A percentile compares a stretch with the other conserved stretches of the same genome.
Conservation (phyloP, 2,888 invertebrate species). For the Trissonchulus latispiculum region DNA sequence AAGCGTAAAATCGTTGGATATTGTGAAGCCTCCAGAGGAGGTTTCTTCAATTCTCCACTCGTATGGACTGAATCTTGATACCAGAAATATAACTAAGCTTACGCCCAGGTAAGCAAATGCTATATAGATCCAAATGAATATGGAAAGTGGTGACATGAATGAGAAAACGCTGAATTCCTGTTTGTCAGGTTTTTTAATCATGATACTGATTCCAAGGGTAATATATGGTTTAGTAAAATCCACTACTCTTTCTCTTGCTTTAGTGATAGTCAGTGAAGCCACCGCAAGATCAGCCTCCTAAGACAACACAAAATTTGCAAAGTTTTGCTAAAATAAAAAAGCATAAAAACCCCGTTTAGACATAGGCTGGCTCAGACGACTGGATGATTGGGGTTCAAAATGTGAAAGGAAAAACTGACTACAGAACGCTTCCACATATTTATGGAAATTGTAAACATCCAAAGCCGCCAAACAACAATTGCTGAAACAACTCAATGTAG, state of each 20-base stretch:
- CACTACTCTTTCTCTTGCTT: conserved; percentile 80
- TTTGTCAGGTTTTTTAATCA: conserved; percentile 71
- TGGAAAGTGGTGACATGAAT: conserved; percentile 87
- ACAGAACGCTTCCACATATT: too few relatives aligned
- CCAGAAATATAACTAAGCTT: conserved; percentile 19
- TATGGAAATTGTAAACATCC: too few relatives aligned
- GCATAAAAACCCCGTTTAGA: too few relatives aligned
- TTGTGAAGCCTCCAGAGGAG: conserved; percentile 42
- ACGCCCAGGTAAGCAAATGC: conserved; percentile 71
- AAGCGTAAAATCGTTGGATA: conserved; percentile 75
- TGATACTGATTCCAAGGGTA: conserved; percentile 83
- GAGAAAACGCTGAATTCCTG: conserved; percentile 73
- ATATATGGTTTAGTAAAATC: conserved; percentile 95
- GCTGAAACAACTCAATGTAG: too few relatives aligned
- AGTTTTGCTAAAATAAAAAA: too few relatives aligned
- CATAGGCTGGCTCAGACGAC: not conserved
- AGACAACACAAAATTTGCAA: too few relatives aligned
- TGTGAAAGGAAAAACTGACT: not conserved
- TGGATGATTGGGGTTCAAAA: not conserved
- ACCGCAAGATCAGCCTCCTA: conserved; percentile 93
- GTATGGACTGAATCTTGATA: conserved; percentile 48
- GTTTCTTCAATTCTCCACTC: conserved; percentile 68
- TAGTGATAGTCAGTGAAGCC: conserved; percentile 85
- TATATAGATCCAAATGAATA: conserved; percentile 77
- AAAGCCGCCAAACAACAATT: too few relatives aligned